phyloP scores from a whole-genome alignment of 2,888 invertebrate genomes.

The Lasioglossum calceatum region DNA sequence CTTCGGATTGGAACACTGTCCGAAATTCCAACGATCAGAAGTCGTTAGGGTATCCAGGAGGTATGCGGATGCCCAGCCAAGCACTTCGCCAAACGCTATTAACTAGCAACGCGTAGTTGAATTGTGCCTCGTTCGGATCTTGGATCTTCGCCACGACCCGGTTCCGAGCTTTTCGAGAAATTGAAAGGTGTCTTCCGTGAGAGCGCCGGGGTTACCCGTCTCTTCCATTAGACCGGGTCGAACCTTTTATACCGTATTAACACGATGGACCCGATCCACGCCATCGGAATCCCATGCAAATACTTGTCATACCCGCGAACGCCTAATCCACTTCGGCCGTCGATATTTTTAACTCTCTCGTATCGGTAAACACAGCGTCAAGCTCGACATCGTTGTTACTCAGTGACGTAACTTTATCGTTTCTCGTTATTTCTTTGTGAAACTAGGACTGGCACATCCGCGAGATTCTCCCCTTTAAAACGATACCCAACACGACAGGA shows the following conservation, averaged over 20 bases:
- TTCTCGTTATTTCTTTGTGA: no score
- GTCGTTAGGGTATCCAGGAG: conserved; percentile 4
- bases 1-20: neutral
- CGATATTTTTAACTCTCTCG: neutral
- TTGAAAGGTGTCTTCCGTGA: conserved; percentile 57
- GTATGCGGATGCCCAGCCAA: conserved; percentile 9
- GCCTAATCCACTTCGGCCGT: neutral
- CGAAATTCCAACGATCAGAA: neutral
- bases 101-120: conserved; percentile 20
- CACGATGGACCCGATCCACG: conserved; percentile 38
- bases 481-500: no score
- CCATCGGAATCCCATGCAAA: conserved; percentile 48
- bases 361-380: no score
- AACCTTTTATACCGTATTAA: conserved; percentile 73
- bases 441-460: no score
- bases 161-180: conserved; percentile 54
- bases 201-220: conserved; percentile 36
- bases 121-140: conserved; percentile 23
- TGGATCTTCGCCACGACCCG: conserved; percentile 57
- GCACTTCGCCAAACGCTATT: conserved; percentile 33
- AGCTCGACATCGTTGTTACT: no score
- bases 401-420: no score
- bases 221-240: conserved; percentile 53
- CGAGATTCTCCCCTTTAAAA: no score
- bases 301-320: conserved; percentile 3